These are phyloP conservation scores for Pelochelys cantorii DNA, from an alignment of 2,797 vertebrate species.

Conservation along the genomic window DNA sequence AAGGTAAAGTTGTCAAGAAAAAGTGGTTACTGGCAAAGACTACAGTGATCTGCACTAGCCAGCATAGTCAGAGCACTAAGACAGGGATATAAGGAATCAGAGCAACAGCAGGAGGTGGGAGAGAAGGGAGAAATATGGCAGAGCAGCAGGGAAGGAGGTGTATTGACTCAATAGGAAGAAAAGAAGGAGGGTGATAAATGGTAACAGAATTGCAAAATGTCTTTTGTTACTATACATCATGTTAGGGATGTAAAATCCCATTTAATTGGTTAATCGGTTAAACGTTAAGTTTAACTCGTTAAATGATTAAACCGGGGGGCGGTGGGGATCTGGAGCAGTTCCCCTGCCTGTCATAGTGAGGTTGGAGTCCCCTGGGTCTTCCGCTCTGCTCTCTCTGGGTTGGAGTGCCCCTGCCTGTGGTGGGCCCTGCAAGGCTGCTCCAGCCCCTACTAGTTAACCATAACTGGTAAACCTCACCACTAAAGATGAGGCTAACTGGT, in stretches of 20 bases:
- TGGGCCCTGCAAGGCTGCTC: no score
- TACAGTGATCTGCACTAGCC: background rate
- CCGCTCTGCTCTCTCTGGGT: no score
- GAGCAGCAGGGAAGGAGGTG: background rate
- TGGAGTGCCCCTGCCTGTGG: no score
- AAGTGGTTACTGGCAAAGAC: background rate
- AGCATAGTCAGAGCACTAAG: rapidly evolving
- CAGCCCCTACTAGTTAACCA: no score
- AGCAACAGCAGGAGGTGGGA: background rate
- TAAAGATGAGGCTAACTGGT: no score
- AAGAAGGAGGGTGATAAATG: background rate
- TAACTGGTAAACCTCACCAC: no score
- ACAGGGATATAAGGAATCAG: background rate
- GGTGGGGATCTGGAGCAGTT: no score
- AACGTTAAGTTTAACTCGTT: no score
- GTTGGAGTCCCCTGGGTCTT: no score
- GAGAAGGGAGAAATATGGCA: background rate
- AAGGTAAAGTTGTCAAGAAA: background rate
- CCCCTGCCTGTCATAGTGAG: no score
- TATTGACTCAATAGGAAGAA: background rate
- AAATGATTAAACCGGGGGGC: no score
- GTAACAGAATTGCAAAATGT: background rate
- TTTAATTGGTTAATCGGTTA: no score
- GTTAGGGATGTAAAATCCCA: background rate
- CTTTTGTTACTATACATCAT: background rate